These are phyloP conservation scores for Podabrus alpinus DNA, from an alignment of 2,888 invertebrate species.

Conservation along the genomic window DNA sequence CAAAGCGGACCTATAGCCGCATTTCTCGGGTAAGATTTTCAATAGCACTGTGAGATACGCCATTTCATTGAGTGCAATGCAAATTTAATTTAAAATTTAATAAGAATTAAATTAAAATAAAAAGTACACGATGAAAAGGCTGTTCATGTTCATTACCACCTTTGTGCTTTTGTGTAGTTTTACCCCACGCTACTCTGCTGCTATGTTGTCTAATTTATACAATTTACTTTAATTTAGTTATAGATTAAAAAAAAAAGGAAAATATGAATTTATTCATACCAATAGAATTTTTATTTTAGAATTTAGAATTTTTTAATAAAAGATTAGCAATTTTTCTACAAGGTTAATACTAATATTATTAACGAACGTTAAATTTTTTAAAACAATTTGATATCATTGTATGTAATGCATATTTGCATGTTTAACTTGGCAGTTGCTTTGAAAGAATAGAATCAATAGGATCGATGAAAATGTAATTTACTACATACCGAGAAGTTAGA, in stretches of 20 bases:
- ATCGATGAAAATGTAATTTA: not conserved
- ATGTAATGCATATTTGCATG: not conserved
- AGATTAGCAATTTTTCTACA: not conserved
- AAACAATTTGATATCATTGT: not conserved
- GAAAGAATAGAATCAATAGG: not conserved
- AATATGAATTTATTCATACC: not conserved
- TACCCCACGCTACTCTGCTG: conserved; percentile 19
- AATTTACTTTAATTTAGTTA: not conserved
- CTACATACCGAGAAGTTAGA: not conserved
- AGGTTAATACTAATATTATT: not conserved
- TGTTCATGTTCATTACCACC: conserved; percentile 20
- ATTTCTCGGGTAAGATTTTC: conserved; percentile 48
- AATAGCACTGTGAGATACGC: conserved; percentile 17
- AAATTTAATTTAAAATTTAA: not conserved
- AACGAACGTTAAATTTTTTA: too few species aligned
- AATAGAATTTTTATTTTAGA: not conserved
- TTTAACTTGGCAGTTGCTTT: not conserved
- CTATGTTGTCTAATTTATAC: not conserved
- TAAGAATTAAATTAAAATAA: not conserved
- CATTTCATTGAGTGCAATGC: conserved; percentile 14
- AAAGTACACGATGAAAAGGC: conserved; percentile 10
- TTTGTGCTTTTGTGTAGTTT: conserved; percentile 28
- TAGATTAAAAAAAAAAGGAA: not conserved
- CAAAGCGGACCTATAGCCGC: conserved; percentile 53
- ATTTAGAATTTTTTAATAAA: not conserved